Percentiles rank a stretch among this genome's conserved stretches.
Evolutionary conservation across 2,797 vertebrate species (phyloP).

Genomic region (Luscinia megarhynchos): DNA sequence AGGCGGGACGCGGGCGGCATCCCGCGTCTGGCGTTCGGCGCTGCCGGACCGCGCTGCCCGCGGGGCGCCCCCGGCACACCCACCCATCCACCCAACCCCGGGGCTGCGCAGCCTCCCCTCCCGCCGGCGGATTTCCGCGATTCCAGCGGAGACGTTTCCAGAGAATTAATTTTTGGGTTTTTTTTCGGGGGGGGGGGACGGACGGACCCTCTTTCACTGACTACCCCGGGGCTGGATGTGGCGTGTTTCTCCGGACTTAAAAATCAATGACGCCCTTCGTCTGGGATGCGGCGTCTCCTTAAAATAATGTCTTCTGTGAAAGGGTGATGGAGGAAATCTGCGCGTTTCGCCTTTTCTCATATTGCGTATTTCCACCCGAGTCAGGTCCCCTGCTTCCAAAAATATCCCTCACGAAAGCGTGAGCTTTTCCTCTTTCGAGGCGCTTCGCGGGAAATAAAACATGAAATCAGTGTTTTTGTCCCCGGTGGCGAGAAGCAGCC

Average conservation of each 20-base stretch:
- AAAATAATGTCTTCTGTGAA: background rate
- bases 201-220: background rate
- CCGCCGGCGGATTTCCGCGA: background rate
- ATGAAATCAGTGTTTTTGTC: background rate
- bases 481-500: background rate
- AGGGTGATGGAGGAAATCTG: background rate
- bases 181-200: background rate
- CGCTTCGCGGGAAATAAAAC: background rate
- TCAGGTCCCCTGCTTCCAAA: background rate
- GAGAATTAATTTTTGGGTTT: background rate
- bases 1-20: background rate
- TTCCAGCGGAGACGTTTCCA: background rate
- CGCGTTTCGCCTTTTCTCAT: background rate
- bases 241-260: background rate
- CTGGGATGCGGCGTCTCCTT: background rate
- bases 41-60: background rate
- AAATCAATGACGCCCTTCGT: background rate
- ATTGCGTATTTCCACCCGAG: background rate
- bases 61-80: background rate
- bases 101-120: background rate
- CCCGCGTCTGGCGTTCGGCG: background rate
- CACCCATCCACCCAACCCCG: background rate
- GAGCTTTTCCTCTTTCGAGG: background rate
- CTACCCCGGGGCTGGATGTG: background rate
- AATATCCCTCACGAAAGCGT: background rate